Conservation (phyloP, 1,140 invertebrate species). For the Lamellibrachia luymesi region DNA sequence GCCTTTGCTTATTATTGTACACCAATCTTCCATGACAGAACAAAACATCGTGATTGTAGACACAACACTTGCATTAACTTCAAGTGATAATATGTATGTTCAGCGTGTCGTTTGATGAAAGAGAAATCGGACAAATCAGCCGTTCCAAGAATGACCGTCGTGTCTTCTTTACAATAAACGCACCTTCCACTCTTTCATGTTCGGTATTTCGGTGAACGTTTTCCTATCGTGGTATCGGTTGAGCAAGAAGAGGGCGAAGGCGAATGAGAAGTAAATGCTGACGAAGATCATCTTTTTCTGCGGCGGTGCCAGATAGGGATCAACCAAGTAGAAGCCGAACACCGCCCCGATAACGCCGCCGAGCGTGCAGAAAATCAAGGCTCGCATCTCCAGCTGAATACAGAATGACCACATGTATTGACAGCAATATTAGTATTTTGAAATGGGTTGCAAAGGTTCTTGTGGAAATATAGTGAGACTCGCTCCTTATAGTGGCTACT, state of each 20-base stretch:
- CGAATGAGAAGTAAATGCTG: conserved; percentile 44
- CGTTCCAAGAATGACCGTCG: neutral
- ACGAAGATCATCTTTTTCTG: conserved; percentile 48
- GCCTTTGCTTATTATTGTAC: neutral
- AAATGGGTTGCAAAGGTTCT: no score
- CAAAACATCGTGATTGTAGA: neutral
- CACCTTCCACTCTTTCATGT: neutral
- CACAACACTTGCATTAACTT: no score
- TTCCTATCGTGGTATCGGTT: conserved; percentile 28
- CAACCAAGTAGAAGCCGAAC: conserved; percentile 38
- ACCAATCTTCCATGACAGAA: neutral
- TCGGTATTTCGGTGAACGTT: conserved; percentile 7
- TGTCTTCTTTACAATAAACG: neutral
- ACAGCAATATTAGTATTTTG: neutral
- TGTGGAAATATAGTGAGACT: no score
- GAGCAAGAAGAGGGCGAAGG: conserved; percentile 39
- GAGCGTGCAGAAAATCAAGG: conserved; percentile 38
- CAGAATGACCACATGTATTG: conserved; percentile 37
- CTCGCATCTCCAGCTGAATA: conserved; percentile 36
- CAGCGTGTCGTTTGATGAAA: no score
- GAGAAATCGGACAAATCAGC: neutral
- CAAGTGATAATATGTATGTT: no score
- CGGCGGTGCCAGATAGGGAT: conserved; percentile 28
- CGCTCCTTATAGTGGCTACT: no score
- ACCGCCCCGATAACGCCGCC: conserved; percentile 38